Conservation (phyloP, 2,888 invertebrate genomes). For the Eulithis testata region DNA sequence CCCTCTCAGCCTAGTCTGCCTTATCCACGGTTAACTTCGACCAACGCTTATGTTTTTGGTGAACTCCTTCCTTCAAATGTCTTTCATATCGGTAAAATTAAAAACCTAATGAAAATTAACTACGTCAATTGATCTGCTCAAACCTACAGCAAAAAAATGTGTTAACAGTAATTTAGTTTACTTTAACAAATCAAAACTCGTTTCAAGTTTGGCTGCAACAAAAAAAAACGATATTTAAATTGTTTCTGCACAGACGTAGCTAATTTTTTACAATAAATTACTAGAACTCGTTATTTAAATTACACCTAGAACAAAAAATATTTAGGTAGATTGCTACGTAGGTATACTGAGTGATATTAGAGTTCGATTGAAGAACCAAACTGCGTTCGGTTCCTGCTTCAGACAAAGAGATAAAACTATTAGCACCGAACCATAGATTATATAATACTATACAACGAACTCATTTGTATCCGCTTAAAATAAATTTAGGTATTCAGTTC, state of each 20-base stretch:
- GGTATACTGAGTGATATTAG: not conserved
- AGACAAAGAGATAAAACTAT: conserved; percentile 6
- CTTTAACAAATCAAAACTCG: conserved; percentile 5
- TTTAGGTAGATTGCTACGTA: not conserved
- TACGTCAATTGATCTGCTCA: too few species aligned
- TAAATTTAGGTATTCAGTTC: not conserved
- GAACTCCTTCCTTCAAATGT: too few species aligned
- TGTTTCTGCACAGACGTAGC: conserved; percentile 3
- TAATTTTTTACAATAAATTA: conserved; percentile 1
- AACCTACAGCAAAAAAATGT: not conserved
- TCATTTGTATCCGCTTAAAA: too few species aligned
- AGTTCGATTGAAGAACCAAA: conserved; percentile 3
- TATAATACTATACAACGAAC: too few species aligned
- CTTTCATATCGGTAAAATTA: too few species aligned
- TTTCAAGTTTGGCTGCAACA: not conserved
- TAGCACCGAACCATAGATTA: too few species aligned
- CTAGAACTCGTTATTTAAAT: conserved; percentile 3
- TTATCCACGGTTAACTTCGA: too few species aligned
- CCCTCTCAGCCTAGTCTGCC: too few species aligned
- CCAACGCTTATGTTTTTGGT: too few species aligned
- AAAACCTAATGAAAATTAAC: too few species aligned
- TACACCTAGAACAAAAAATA: not conserved
- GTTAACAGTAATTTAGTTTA: not conserved
- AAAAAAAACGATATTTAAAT: conserved; percentile 15
- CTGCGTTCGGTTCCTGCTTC: conserved; percentile 2